Conservation (phyloP, 1,140 invertebrate genomes). For the Dufourea novaeangliae region DNA sequence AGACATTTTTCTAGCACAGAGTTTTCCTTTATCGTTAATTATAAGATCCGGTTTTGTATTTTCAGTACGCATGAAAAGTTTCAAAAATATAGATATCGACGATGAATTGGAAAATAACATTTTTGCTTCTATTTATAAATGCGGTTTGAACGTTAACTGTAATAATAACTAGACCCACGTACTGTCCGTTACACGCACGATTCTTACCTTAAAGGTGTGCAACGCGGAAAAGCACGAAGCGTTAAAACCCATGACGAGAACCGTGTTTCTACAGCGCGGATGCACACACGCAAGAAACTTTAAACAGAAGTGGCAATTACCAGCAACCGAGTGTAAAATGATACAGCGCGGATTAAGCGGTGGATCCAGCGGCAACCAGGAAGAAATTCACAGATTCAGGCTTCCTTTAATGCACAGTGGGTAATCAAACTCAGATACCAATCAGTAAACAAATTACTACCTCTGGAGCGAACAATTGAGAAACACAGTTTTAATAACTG, state of each 20-base stretch:
- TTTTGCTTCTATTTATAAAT: background rate
- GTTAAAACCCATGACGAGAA: constrained; percentile 43
- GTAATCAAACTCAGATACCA: background rate
- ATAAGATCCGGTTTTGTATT: too few species aligned
- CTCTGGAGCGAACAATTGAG: background rate
- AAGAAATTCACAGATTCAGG: background rate
- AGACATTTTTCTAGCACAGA: too few species aligned
- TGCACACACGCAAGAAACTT: constrained; percentile 8
- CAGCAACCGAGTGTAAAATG: background rate
- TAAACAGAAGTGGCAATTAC: background rate
- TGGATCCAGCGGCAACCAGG: background rate
- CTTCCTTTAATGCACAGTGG: background rate
- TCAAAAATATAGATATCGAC: background rate
- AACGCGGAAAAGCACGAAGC: constrained; percentile 40
- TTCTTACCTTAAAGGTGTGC: constrained; percentile 15
- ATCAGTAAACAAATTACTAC: background rate
- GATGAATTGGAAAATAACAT: background rate
- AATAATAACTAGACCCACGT: background rate
- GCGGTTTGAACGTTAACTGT: background rate
- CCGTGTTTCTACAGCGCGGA: background rate
- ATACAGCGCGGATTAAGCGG: background rate
- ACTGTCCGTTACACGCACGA: background rate
- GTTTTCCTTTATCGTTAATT: too few species aligned
- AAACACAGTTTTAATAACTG: background rate
- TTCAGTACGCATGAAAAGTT: too few species aligned